Evolutionary conservation across 2,888 invertebrate species (phyloP).

Genomic region (Pseudeuparius sepicola): DNA sequence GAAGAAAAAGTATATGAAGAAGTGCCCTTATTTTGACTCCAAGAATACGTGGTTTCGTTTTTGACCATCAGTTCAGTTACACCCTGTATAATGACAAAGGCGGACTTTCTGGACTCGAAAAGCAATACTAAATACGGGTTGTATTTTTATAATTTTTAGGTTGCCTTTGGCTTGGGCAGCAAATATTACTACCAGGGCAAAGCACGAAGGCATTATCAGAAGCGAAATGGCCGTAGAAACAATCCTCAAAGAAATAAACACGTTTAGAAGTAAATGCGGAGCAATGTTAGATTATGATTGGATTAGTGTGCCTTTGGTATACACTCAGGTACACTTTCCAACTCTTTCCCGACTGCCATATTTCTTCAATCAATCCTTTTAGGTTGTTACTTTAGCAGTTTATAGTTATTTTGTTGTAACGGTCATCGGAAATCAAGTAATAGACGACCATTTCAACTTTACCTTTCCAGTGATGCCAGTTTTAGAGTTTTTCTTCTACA

Average conservation of each 20-base stretch:
- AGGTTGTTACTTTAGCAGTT: constrained; percentile 77
- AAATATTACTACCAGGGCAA: constrained; percentile 72
- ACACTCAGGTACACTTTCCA: constrained; percentile 65
- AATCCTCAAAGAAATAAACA: constrained; percentile 73
- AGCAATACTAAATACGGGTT: too few species aligned
- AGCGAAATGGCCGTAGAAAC: constrained; percentile 85
- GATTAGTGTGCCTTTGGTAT: constrained; percentile 68
- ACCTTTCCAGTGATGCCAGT: constrained; percentile 85
- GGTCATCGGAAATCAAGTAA: constrained; percentile 81
- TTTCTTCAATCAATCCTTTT: constrained; percentile 12
- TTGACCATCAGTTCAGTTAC: too few species aligned
- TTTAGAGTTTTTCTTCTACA: constrained; percentile 76
- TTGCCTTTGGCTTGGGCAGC: constrained; percentile 84
- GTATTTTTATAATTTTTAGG: too few species aligned
- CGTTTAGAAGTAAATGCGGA: constrained; percentile 67
- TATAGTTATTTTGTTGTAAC: constrained; percentile 83
- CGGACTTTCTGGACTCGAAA: too few species aligned
- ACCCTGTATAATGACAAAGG: too few species aligned
- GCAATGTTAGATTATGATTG: constrained; percentile 66
- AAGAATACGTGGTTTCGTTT: too few species aligned
- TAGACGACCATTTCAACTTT: constrained; percentile 41
- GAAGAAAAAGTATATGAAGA: too few species aligned
- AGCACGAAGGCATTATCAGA: constrained; percentile 75
- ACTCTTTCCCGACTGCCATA: too few species aligned
- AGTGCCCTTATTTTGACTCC: too few species aligned